Evolutionary conservation across 2,113 vertebrate species (phyloP).

Genomic region (Dasyornis broadbenti): DNA sequence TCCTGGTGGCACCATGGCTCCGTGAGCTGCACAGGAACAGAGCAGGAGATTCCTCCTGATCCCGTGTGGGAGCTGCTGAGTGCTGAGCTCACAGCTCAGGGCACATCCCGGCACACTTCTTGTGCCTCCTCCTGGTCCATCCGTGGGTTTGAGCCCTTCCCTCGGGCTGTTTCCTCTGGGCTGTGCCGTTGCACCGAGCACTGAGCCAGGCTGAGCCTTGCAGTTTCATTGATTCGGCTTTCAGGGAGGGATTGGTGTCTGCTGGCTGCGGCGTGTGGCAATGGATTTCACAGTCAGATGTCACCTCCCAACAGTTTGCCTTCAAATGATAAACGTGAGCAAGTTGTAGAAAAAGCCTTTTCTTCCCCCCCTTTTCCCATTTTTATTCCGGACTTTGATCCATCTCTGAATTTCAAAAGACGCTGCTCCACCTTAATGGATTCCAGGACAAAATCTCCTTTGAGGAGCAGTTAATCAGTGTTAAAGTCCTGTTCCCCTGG

Average conservation of each 20-base stretch:
- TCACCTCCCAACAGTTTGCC: no score
- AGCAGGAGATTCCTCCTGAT: background rate
- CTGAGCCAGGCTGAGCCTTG: no score
- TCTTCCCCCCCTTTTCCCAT: no score
- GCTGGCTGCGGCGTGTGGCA: no score
- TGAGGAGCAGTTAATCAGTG: background rate
- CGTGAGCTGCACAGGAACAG: background rate
- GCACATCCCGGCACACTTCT: background rate
- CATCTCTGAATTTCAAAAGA: background rate
- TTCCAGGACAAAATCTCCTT: background rate
- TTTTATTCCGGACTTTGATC: background rate
- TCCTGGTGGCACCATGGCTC: background rate
- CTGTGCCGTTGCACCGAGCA: no score
- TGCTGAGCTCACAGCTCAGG: background rate
- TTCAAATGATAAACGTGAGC: background rate
- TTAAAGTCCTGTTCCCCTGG: no score
- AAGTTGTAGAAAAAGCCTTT: background rate
- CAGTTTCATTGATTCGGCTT: no score
- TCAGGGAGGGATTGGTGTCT: no score
- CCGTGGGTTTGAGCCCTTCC: background rate
- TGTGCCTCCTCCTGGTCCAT: rapidly evolving
- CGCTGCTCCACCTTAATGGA: background rate
- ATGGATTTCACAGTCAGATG: no score
- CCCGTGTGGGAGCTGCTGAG: background rate
- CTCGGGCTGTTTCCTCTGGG: background rate